Percentiles rank a stretch among this genome's conserved stretches.
phyloP scores from a whole-genome alignment of 2,797 vertebrate species.

The Hyperoplus lanceolatus region DNA sequence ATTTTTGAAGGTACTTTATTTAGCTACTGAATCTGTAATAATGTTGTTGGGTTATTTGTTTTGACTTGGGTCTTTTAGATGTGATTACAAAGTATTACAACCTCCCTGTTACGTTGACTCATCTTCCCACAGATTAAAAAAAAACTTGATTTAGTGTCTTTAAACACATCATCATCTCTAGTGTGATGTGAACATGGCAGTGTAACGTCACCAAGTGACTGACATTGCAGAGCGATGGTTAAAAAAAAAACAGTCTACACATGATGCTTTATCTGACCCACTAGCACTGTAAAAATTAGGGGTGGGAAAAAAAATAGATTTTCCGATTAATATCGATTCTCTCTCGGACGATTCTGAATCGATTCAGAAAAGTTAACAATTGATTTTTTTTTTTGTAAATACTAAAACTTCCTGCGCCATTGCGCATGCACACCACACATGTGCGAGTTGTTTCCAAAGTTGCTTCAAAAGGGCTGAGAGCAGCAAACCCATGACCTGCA shows the following conservation, averaged over 20 bases:
- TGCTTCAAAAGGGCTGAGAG: no score
- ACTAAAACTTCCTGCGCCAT: no score
- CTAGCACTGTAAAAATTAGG: neutral
- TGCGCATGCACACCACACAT: no score
- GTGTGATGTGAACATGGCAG: neutral
- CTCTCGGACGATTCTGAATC: no score
- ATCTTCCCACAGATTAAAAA: neutral
- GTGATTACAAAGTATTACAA: neutral
- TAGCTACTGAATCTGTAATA: neutral
- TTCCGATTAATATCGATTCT: no score
- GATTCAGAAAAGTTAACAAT: no score
- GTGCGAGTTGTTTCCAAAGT: no score
- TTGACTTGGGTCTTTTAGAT: neutral
- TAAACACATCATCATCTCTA: neutral
- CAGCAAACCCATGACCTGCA: no score
- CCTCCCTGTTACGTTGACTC: neutral
- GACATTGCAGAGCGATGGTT: neutral
- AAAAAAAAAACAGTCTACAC: no score
- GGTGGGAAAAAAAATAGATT: no score
- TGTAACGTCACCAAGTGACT: neutral
- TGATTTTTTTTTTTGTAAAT: no score
- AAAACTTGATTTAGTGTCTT: neutral
- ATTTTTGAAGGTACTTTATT: neutral
- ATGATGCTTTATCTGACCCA: slow-evolving; percentile 4
- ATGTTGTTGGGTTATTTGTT: neutral